Base-by-base conservation (phyloP, 2,888 invertebrate species). In the Leptinotarsa juncta region DNA sequence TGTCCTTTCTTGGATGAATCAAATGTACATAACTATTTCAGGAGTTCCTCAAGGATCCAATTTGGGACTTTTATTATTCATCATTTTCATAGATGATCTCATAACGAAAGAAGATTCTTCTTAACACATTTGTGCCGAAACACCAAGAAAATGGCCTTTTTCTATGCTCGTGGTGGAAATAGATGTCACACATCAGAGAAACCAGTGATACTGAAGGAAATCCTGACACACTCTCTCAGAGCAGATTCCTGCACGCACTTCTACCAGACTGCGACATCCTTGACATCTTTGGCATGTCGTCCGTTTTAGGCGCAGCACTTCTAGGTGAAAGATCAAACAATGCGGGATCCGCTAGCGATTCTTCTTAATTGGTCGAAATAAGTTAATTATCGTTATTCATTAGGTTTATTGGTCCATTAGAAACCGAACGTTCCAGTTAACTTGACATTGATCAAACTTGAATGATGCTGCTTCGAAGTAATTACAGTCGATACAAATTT, bases 371-470 rank as follows among this genome's bases (percentile, higher is more conserved):
- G 32, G n/a, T 26, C 62, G n/a, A 62, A 62, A 62, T 62, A 62
- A 62, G 62, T 62, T 62, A 62, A 62, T 62, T 62, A 42, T 62
- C 42, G 42, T 62, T n/a, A 62, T 42, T 26, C 55, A 74, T 74
- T 67, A 71, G 68, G 55, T 75, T 77, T 74, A 72, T 77, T 50
- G 67, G 68, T 67, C 71, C 48, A 75, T 72, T 77, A 77, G 77
- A 77, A 76, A 76, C 71, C 50, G 66, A 74, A 72, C 69, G 78
- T 71, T 66, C 76, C 74, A 78, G 71, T 77, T 77, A 71, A 67
- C 67, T 48, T 67, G 65, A 72, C 72, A 67, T 70, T 70, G 73
- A 73, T 76, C 49, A 74, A 49, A 72, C 66, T 71, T 60, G 49
- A 65, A 76, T 65, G 76, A 73, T 69, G 70, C 68, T 70, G 68